Base-by-base conservation (phyloP, 2,797 vertebrate genomes). In the Champsocephalus esox region DNA sequence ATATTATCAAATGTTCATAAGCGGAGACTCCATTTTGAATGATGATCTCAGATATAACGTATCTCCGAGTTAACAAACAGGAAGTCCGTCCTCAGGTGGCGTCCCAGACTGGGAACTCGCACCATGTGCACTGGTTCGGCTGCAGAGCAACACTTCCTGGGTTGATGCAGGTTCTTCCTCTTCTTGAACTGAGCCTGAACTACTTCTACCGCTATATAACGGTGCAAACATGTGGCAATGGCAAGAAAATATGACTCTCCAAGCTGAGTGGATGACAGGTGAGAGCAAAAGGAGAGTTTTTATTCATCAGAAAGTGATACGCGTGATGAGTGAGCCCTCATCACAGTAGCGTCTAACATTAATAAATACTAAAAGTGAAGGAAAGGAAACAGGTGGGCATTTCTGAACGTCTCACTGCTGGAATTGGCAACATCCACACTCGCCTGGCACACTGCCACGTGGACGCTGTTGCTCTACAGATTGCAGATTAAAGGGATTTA, bases 301-400 rank as follows among this genome's bases (percentile, higher is more conserved):
- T 74, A 69, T 82, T 61, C 60, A 5, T 46, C 14, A 44, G 78
- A 84, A 81, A 79, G 0, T 68, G 66, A 84, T 79, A 81, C 19
- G 51, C 66, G 13, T 89, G 78, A 79, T 90, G 88, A 90, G 83
- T 65, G 51, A 79, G 61, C 70, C 75, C 66, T 85, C 83, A 83
- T 88, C 84, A 54, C 85, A 57, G 57, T 34, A 46, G 70, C 32
- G 32, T 79, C 75, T 79, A 58, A 55, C 59, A 85, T 82, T 77
- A 78, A 88, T 90, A 69, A 80, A 88, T 71, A 67, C 63, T 77
- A 86, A 87, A 84, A 83, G 10, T 81, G 80, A 83, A 60, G 77
- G 71, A 72, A 46, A 77, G 79, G 73, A 89, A 92, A 90, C 91
- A 92, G 90, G 89, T 93, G 91, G 83, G 65, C 71, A 88, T 90